phyloP scores from a whole-genome alignment of 2,113 vertebrate genomes.

The Pedetes capensis region DNA sequence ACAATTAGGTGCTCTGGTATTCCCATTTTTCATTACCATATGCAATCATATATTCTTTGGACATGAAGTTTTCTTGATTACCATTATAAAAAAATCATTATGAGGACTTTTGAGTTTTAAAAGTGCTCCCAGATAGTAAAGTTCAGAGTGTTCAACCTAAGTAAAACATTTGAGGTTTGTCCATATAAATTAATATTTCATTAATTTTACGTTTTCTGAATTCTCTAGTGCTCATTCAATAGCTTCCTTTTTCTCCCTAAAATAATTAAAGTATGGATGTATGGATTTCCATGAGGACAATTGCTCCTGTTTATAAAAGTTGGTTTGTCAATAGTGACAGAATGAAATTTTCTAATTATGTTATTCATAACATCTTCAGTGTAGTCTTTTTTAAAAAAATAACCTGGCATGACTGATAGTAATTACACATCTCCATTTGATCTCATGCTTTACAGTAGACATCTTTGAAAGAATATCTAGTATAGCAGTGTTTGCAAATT shows the following conservation, averaged over 20 bases:
- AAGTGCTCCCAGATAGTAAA: neutral
- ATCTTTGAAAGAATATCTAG: neutral
- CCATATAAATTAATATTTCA: neutral
- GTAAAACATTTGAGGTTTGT: neutral
- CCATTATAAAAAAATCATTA: neutral
- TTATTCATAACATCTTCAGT: neutral
- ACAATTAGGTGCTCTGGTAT: no score
- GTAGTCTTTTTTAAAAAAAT: neutral
- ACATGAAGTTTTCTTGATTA: neutral
- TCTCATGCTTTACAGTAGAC: neutral
- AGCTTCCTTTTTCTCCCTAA: neutral
- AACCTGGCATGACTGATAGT: neutral
- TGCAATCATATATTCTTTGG: neutral
- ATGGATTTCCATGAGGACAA: neutral
- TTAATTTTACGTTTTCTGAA: neutral
- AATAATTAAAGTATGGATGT: constrained; percentile 17
- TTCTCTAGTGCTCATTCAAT: neutral
- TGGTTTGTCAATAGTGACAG: neutral
- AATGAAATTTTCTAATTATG: neutral
- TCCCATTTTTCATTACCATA: no score
- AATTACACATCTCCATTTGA: neutral
- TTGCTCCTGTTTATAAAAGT: neutral
- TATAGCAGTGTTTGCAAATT: constrained; percentile 5
- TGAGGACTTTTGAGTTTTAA: neutral
- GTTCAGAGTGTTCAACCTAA: neutral